A percentile compares a stretch with the other conserved stretches of the same genome.
Evolutionary conservation across 1,140 invertebrate species (phyloP).

Genomic region (Hypothenemus hampei): DNA sequence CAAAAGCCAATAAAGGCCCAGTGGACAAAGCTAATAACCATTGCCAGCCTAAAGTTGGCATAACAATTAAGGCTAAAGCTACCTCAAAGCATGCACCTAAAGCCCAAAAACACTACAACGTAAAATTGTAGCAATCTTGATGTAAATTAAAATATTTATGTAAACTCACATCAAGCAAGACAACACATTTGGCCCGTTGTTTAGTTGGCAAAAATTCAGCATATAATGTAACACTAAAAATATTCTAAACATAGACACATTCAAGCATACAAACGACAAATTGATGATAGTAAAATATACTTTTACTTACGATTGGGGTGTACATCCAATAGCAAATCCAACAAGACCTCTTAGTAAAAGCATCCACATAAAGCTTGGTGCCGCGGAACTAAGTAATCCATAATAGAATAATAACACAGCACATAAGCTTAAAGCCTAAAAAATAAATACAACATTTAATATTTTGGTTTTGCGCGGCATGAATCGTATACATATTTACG

Average conservation of each 20-base stretch:
- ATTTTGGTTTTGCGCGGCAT: too few species aligned
- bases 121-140: conserved; percentile 16
- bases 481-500: conserved; percentile 69
- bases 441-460: neutral
- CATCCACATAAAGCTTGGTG: conserved; percentile 89
- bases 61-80: conserved; percentile 81
- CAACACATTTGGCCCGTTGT: conserved; percentile 90
- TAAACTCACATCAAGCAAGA: conserved; percentile 81
- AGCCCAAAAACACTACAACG: conserved; percentile 88
- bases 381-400: conserved; percentile 83
- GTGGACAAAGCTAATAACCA: conserved; percentile 87
- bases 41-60: conserved; percentile 88
- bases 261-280: conserved; percentile 24
- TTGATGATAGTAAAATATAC: conserved; percentile 14
- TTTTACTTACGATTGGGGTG: conserved; percentile 95
- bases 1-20: conserved; percentile 80
- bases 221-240: conserved; percentile 85
- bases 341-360: conserved; percentile 84
- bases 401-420: conserved; percentile 87
- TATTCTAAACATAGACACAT: neutral
- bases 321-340: conserved; percentile 94
- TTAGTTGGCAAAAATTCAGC: conserved; percentile 92
- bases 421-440: conserved; percentile 77
- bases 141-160: neutral
- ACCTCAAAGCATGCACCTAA: conserved; percentile 91